These are phyloP conservation scores for Agrochola litura DNA, from an alignment of 2,888 invertebrate species.

Conservation along the genomic window DNA sequence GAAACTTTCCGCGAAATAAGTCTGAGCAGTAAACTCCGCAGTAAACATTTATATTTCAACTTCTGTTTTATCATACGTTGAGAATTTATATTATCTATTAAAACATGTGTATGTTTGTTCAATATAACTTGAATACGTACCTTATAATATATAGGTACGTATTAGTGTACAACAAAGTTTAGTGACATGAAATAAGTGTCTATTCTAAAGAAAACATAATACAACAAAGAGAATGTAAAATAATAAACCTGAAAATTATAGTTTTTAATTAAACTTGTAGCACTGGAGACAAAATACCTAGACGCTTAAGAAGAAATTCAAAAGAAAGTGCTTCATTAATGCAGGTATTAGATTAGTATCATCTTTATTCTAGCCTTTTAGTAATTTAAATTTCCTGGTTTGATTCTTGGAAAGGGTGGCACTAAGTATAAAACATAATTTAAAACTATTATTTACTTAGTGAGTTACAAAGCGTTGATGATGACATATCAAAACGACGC, in stretches of 20 bases:
- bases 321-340: slow-evolving; percentile 7
- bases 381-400: not conserved
- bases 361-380: slow-evolving; percentile 3
- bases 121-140: not conserved
- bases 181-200: not conserved
- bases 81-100: slow-evolving; percentile 27
- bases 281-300: not conserved
- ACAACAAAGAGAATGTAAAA: not conserved
- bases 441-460: not conserved
- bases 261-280: not conserved
- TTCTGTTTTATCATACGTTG: slow-evolving; percentile 50
- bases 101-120: slow-evolving; percentile 18
- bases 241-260: not conserved
- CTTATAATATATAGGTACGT: not conserved
- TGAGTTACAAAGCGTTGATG: not conserved
- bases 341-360: slow-evolving; percentile 14
- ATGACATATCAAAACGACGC: not conserved
- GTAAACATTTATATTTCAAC: slow-evolving; percentile 65
- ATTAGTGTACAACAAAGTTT: not conserved
- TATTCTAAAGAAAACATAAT: not conserved
- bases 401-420: not conserved
- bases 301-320: not conserved
- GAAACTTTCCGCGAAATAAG: slow-evolving; percentile 71
- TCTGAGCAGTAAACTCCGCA: slow-evolving; percentile 62
- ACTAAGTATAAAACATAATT: not conserved